A percentile compares a stretch with the other conserved stretches of the same genome.
Evolutionary conservation across 2,797 vertebrate genomes (phyloP).

Genomic region (Morelia viridis): DNA sequence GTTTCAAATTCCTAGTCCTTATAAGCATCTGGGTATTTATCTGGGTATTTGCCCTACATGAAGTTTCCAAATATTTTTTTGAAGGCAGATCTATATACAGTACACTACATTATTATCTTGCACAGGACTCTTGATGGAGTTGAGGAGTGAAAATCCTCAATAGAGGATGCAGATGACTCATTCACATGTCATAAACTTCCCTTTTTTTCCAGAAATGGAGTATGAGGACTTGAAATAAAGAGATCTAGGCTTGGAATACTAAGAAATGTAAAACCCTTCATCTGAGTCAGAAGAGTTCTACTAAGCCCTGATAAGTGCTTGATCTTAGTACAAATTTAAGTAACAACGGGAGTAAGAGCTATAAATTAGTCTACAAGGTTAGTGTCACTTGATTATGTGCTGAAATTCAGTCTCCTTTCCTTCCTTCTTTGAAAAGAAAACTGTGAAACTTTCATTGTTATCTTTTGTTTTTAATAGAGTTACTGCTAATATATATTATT

Average conservation of each 20-base stretch:
- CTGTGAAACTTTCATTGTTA: too few relatives aligned
- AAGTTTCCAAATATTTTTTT: not conserved
- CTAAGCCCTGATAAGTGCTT: not conserved
- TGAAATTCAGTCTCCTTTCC: not conserved
- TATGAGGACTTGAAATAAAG: too few relatives aligned
- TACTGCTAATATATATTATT: too few relatives aligned
- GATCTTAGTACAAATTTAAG: not conserved
- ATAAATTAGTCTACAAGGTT: not conserved
- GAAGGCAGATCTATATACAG: not conserved
- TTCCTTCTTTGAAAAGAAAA: not conserved
- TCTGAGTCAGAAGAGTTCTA: not conserved
- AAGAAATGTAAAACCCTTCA: not conserved
- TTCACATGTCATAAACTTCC: not conserved
- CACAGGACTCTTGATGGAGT: not conserved
- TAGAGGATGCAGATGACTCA: not conserved
- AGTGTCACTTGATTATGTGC: not conserved
- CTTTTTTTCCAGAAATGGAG: not conserved
- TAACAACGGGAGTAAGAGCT: not conserved
- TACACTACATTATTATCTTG: not conserved
- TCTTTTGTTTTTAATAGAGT: too few relatives aligned
- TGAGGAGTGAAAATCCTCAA: not conserved
- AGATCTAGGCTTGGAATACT: not conserved
- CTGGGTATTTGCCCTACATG: not conserved
- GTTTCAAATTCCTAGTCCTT: not conserved
- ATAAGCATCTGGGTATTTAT: not conserved